Percentiles rank a stretch among this genome's conserved stretches.
These are phyloP conservation scores for Cyanocitta stelleri DNA, from an alignment of 2,113 vertebrate species.

Conservation along the genomic window DNA sequence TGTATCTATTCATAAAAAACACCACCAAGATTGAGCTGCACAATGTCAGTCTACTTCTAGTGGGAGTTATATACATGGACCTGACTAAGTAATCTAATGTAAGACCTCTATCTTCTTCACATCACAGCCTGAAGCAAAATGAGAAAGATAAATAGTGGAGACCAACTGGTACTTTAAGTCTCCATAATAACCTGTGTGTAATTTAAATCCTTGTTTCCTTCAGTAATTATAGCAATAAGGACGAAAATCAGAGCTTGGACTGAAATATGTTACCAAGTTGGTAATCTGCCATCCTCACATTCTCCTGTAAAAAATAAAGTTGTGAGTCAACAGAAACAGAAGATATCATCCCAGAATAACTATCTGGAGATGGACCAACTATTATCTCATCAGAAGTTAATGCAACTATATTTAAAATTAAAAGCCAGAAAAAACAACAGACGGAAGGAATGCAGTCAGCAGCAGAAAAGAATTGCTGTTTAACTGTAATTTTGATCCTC, in stretches of 20 bases:
- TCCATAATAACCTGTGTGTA: neutral
- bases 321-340: slow-evolving; percentile 30
- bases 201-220: slow-evolving; percentile 27
- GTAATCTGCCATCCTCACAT: neutral
- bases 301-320: slow-evolving; percentile 5
- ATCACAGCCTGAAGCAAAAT: neutral
- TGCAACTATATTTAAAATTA: slow-evolving; percentile 33
- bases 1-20: neutral
- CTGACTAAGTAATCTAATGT: neutral
- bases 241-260: neutral
- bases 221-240: neutral
- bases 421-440: slow-evolving; percentile 46
- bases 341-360: slow-evolving; percentile 34
- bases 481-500: slow-evolving; percentile 4
- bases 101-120: neutral
- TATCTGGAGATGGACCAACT: slow-evolving; percentile 18
- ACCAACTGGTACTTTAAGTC: neutral
- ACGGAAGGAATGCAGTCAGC: neutral
- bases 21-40: neutral
- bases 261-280: slow-evolving; percentile 8
- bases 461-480: neutral
- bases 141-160: neutral
- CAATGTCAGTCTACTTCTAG: neutral
- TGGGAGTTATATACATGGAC: neutral
- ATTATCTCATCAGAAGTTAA: slow-evolving; percentile 34